phyloP scores from a whole-genome alignment of 1,140 invertebrate genomes.

The Steinernema feltiae region DNA sequence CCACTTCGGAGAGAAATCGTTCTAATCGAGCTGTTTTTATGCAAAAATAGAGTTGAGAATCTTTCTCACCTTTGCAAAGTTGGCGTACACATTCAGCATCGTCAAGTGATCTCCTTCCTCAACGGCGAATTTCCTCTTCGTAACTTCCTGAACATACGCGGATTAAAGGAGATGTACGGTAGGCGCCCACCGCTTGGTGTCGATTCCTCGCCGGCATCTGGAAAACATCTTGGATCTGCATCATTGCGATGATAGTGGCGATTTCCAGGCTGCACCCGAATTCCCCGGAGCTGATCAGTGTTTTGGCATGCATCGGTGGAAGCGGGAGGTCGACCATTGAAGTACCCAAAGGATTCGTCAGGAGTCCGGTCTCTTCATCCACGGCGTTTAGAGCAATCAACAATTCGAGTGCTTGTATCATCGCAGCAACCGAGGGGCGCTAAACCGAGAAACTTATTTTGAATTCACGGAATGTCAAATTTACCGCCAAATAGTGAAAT shows the following conservation, averaged over 20 bases:
- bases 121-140: constrained; percentile 77
- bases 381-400: constrained; percentile 76
- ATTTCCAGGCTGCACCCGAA: constrained; percentile 83
- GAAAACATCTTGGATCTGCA: constrained; percentile 85
- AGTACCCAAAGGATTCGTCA: constrained; percentile 75
- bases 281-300: constrained; percentile 75
- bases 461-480: background rate
- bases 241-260: constrained; percentile 76
- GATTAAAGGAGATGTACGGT: background rate
- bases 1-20: constrained; percentile 71
- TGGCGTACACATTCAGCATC: constrained; percentile 79
- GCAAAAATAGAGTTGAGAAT: constrained; percentile 15
- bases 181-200: constrained; percentile 46
- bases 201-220: constrained; percentile 68
- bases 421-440: constrained; percentile 78
- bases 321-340: constrained; percentile 88
- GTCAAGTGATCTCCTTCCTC: constrained; percentile 90
- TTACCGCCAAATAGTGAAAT: constrained; percentile 63
- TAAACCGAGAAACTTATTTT: constrained; percentile 63
- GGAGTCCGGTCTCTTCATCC: constrained; percentile 65
- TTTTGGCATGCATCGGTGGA: constrained; percentile 77
- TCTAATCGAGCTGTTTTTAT: constrained; percentile 50
- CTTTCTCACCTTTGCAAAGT: constrained; percentile 67
- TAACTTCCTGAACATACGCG: constrained; percentile 61
- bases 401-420: constrained; percentile 72